These are phyloP conservation scores for Stichopus horrens DNA, from an alignment of 53 echinoderm and acorn worm species.

Conservation along the genomic window DNA sequence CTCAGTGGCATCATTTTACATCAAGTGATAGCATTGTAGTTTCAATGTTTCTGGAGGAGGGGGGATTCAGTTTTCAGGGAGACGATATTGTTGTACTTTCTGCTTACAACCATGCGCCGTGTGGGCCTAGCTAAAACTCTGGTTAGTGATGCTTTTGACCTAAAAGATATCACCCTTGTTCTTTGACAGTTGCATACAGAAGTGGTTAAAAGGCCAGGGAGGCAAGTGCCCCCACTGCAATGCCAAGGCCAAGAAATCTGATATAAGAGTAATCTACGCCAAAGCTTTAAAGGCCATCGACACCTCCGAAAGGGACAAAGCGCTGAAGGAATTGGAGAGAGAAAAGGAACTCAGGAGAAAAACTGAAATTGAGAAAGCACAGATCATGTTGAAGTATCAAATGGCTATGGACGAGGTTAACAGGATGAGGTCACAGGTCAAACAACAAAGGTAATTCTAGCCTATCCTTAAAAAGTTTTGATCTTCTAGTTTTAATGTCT, in stretches of 20 bases:
- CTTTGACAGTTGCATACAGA: conserved; percentile 74
- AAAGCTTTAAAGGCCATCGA: conserved; percentile 80
- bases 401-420: conserved; percentile 90
- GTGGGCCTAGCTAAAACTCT: too few relatives aligned
- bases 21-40: too few relatives aligned
- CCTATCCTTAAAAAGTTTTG: too few relatives aligned
- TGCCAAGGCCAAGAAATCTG: conserved; percentile 87
- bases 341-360: conserved; percentile 75
- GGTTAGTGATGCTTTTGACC: background rate
- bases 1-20: too few relatives aligned
- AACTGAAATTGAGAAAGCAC: conserved; percentile 83
- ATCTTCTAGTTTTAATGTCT: too few relatives aligned
- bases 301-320: conserved; percentile 85
- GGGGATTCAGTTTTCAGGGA: too few relatives aligned
- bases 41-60: too few relatives aligned
- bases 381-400: conserved; percentile 72
- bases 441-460: background rate
- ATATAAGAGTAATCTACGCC: conserved; percentile 87
- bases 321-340: conserved; percentile 72
- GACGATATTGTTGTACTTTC: too few relatives aligned
- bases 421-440: conserved; percentile 69
- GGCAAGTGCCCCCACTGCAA: conserved; percentile 98
- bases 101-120: too few relatives aligned
- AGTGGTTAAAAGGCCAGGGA: conserved; percentile 80
- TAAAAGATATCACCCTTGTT: background rate